Conservation (phyloP, 2,113 vertebrate species). For the Phoenicopterus ruber region DNA sequence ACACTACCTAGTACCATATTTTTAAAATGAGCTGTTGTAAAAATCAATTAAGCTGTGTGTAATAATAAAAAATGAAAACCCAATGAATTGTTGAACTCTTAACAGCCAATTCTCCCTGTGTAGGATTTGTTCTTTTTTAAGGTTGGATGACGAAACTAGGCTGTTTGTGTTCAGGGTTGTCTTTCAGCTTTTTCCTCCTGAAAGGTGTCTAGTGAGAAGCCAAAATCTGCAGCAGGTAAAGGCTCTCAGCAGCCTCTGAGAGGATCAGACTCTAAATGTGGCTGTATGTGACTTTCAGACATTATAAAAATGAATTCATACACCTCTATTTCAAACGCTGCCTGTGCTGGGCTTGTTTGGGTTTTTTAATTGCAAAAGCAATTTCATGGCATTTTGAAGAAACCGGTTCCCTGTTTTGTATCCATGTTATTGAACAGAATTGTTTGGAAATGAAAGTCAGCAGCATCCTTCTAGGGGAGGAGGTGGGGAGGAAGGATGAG, state of each 20-base stretch:
- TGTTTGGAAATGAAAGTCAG: neutral
- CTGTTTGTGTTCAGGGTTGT: neutral
- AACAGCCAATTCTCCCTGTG: neutral
- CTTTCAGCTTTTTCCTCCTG: neutral
- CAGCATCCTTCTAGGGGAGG: neutral
- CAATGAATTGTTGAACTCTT: neutral
- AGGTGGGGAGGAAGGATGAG: neutral
- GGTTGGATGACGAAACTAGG: neutral
- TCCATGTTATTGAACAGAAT: neutral
- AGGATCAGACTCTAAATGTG: neutral
- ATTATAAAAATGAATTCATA: neutral
- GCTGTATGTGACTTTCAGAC: neutral
- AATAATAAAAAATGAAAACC: neutral
- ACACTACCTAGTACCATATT: neutral
- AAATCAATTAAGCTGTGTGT: neutral
- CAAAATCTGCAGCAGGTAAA: neutral
- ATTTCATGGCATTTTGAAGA: neutral
- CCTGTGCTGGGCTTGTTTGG: neutral
- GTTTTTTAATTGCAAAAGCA: neutral
- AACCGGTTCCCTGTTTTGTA: neutral
- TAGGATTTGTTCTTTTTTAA: neutral
- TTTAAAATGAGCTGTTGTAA: neutral
- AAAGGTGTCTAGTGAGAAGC: neutral
- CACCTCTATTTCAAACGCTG: neutral
- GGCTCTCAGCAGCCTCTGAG: neutral